phyloP scores from a whole-genome alignment of 2,113 vertebrate species.

The Numida meleagris region DNA sequence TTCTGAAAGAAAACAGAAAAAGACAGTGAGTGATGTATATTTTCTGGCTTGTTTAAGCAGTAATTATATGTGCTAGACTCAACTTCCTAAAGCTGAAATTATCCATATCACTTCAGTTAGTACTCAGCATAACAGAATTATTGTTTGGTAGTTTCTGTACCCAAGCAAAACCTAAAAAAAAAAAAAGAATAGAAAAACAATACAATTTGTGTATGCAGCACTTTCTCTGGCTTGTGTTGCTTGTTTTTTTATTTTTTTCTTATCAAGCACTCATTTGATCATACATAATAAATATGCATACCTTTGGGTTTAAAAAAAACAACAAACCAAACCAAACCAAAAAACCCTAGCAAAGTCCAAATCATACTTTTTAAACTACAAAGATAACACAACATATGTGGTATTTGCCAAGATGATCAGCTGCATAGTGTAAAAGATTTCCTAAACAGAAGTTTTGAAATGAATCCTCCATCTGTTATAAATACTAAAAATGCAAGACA shows the following conservation, averaged over 20 bases:
- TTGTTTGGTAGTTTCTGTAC: neutral
- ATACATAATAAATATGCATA: neutral
- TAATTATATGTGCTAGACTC: neutral
- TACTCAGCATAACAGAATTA: neutral
- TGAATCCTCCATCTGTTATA: neutral
- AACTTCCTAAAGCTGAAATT: neutral
- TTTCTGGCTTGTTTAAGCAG: neutral
- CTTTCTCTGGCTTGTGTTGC: rapidly evolving
- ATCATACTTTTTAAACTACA: neutral
- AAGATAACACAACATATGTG: rapidly evolving
- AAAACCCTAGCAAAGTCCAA: neutral
- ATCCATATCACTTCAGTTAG: neutral
- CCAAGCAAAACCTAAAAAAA: neutral
- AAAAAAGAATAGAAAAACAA: neutral
- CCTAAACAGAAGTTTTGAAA: neutral
- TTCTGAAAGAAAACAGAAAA: neutral
- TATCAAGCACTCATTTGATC: neutral
- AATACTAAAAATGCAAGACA: neutral
- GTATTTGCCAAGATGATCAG: neutral
- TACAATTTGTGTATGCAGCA: neutral
- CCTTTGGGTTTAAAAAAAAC: neutral
- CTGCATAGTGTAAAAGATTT: neutral
- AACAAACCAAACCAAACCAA: too few species aligned
- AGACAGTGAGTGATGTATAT: neutral
- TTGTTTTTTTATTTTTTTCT: neutral